These are phyloP conservation scores for Zeugodacus cucurbitae DNA, from an alignment of 1,140 invertebrate genomes.

Conservation along the genomic window DNA sequence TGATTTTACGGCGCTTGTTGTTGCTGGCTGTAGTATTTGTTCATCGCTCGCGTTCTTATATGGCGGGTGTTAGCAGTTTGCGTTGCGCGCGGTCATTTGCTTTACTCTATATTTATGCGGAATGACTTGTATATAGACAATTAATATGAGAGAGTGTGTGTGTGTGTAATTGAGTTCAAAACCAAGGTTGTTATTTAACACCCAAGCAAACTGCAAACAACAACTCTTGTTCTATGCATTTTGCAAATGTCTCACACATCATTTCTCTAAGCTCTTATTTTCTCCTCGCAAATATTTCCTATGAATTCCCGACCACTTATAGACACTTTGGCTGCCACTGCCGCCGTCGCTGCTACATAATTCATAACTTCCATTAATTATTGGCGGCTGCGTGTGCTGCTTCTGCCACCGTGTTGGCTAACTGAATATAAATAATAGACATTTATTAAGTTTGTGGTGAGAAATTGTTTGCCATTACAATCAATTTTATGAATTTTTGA, in stretches of 20 bases:
- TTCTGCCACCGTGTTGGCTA: neutral
- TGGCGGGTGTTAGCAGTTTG: neutral
- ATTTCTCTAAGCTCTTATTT: neutral
- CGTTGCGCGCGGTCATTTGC: conserved; percentile 2
- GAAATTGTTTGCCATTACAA: neutral
- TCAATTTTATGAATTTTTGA: neutral
- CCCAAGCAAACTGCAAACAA: neutral
- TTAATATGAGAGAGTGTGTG: neutral
- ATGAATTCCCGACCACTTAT: neutral
- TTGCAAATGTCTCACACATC: neutral
- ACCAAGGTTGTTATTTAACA: conserved; percentile 33
- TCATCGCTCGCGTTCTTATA: neutral
- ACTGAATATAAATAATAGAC: neutral
- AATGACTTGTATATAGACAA: neutral
- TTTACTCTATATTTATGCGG: conserved; percentile 13
- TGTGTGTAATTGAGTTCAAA: neutral
- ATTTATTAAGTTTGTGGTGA: neutral
- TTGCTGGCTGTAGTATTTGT: neutral
- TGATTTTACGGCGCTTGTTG: neutral
- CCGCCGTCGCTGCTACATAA: neutral
- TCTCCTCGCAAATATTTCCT: neutral
- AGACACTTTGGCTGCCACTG: neutral
- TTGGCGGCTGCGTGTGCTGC: neutral
- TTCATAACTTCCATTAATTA: neutral
- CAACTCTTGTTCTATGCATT: neutral